Conservation (phyloP, 2,113 vertebrate species). For the Callospermophilus lateralis region DNA sequence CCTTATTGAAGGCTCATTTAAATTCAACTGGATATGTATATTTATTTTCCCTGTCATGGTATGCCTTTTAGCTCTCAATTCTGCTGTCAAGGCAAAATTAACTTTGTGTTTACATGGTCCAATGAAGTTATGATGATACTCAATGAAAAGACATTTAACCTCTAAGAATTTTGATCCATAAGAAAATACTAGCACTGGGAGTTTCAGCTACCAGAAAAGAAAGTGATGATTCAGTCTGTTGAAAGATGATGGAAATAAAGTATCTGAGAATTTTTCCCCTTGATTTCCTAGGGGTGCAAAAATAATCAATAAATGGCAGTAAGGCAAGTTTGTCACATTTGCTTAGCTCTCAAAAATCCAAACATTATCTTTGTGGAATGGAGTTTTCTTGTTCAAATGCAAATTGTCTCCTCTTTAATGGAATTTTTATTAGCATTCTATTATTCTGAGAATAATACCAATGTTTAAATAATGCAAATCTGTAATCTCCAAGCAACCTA, state of each 20-base stretch:
- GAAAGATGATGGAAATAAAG: conserved; percentile 71
- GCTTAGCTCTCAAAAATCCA: conserved; percentile 67
- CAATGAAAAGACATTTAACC: conserved; percentile 33
- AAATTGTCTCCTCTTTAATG: conserved; percentile 63
- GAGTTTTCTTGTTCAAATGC: conserved; percentile 69
- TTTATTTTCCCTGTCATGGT: background rate
- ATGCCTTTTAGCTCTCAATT: conserved; percentile 13
- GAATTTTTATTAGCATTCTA: conserved; percentile 60
- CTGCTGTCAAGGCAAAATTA: conserved; percentile 31
- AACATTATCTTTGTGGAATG: conserved; percentile 26
- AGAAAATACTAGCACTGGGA: conserved; percentile 41
- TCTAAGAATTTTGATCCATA: conserved; percentile 42
- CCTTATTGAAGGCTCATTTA: conserved; percentile 27
- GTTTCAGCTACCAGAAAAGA: conserved; percentile 31
- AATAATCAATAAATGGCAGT: conserved; percentile 53
- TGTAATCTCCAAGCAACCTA: conserved; percentile 17
- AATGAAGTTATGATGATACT: background rate
- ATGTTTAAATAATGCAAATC: conserved; percentile 43
- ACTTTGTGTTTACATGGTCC: conserved; percentile 34
- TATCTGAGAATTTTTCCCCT: conserved; percentile 37
- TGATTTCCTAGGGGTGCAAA: conserved; percentile 76
- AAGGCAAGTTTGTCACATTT: conserved; percentile 69
- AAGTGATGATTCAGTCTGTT: conserved; percentile 69
- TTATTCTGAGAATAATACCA: conserved; percentile 61
- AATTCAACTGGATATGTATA: conserved; percentile 9